Percentiles rank a stretch among this genome's conserved stretches.
These are phyloP conservation scores for Tympanoctomys barrerae DNA, from an alignment of 2,797 vertebrate species.

Conservation along the genomic window DNA sequence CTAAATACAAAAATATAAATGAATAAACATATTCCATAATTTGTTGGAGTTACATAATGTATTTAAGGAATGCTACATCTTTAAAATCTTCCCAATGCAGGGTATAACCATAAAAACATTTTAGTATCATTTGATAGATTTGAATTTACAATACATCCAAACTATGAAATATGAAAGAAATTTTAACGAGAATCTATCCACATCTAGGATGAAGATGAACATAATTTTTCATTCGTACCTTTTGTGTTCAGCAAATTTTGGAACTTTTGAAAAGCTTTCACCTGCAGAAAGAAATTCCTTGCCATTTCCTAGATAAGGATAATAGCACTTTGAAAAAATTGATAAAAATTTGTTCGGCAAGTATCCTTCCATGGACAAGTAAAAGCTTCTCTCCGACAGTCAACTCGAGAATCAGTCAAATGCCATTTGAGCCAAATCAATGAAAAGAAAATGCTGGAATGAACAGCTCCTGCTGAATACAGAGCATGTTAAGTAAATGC, in stretches of 20 bases:
- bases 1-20: too few relatives aligned
- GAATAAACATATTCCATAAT: not conserved
- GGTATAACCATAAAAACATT: not conserved
- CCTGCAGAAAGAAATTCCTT: slow-evolving; percentile 41
- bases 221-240: slow-evolving; percentile 37
- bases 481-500: not conserved
- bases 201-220: not conserved
- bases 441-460: slow-evolving; percentile 61
- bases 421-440: slow-evolving; percentile 44
- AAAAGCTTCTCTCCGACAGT: slow-evolving; percentile 41
- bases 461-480: not conserved
- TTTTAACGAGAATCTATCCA: slow-evolving; percentile 22
- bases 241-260: slow-evolving; percentile 34
- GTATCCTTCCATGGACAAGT: slow-evolving; percentile 17
- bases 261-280: slow-evolving; percentile 40
- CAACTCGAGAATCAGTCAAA: slow-evolving; percentile 61
- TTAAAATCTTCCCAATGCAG: not conserved
- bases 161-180: not conserved
- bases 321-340: slow-evolving; percentile 71
- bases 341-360: slow-evolving; percentile 61
- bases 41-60: not conserved
- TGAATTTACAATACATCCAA: slow-evolving; percentile 47
- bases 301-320: slow-evolving; percentile 54
- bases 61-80: not conserved
- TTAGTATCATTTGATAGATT: not conserved